Conservation (phyloP, 2,888 invertebrate genomes). For the Chymomyza caudatula region DNA sequence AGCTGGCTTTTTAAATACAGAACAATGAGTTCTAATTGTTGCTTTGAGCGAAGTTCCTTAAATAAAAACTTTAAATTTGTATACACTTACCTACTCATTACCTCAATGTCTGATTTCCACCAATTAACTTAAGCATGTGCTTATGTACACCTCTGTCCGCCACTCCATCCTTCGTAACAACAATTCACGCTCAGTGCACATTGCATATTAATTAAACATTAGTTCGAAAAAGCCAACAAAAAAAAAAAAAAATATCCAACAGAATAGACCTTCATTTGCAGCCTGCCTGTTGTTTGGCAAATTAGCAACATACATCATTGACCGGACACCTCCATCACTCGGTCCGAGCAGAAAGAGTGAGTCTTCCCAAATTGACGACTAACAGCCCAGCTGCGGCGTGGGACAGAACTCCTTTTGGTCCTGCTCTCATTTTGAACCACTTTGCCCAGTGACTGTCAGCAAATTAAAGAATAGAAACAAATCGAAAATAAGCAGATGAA, state of each 20-base stretch:
- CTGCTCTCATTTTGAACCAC: not conserved
- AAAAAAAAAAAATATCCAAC: too few relatives aligned
- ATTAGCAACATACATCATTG: conserved; percentile 58
- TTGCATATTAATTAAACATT: not conserved
- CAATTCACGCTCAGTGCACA: not conserved
- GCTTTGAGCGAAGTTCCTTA: too few relatives aligned
- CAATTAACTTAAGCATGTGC: not conserved
- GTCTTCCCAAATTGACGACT: not conserved
- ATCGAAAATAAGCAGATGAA: not conserved
- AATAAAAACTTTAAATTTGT: too few relatives aligned
- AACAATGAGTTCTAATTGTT: too few relatives aligned
- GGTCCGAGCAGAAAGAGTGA: conserved; percentile 27
- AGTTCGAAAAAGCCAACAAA: not conserved
- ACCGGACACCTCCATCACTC: conserved; percentile 19
- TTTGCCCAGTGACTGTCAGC: not conserved
- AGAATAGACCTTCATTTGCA: not conserved
- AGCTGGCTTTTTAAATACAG: too few relatives aligned
- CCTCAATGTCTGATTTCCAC: not conserved
- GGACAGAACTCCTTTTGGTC: not conserved
- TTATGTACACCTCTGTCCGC: not conserved
- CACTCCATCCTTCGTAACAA: not conserved
- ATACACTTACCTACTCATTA: not conserved
- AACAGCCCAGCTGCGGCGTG: not conserved
- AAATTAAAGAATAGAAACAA: not conserved
- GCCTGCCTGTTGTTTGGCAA: conserved; percentile 41